These are phyloP conservation scores for Sinosuthora webbiana DNA, from an alignment of 2,113 vertebrate genomes.

Conservation along the genomic window DNA sequence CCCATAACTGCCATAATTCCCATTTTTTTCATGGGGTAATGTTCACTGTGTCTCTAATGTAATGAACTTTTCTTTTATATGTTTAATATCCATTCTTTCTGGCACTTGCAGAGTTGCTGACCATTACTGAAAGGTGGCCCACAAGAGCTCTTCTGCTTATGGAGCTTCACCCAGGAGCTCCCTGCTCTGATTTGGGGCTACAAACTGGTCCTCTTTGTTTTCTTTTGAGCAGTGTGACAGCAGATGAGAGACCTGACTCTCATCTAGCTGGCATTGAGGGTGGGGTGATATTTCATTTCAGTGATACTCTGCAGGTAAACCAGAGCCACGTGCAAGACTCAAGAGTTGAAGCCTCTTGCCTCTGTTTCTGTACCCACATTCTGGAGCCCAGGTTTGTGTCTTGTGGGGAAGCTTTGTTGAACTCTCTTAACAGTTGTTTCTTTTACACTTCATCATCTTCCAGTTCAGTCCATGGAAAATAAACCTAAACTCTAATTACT, in stretches of 20 bases:
- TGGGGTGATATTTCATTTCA: neutral
- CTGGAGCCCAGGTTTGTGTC: neutral
- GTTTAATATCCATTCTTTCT: neutral
- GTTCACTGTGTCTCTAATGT: neutral
- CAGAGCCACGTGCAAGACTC: neutral
- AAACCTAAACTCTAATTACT: neutral
- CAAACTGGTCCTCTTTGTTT: neutral
- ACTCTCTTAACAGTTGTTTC: neutral
- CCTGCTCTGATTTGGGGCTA: neutral
- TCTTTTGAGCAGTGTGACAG: neutral
- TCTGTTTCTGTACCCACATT: neutral
- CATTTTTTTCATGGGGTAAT: fast-evolving
- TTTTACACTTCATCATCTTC: neutral
- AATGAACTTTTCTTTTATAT: neutral
- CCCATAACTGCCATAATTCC: neutral
- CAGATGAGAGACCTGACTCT: neutral
- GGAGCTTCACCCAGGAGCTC: neutral
- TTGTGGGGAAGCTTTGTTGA: neutral
- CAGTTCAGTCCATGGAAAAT: neutral
- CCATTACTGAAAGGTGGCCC: neutral
- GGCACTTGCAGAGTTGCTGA: neutral
- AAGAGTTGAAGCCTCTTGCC: neutral
- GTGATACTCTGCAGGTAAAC: neutral
- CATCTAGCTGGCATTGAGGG: neutral
- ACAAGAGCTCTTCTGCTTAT: fast-evolving